Base-by-base conservation (phyloP, 2,888 invertebrate genomes). In the Netelia virgata region DNA sequence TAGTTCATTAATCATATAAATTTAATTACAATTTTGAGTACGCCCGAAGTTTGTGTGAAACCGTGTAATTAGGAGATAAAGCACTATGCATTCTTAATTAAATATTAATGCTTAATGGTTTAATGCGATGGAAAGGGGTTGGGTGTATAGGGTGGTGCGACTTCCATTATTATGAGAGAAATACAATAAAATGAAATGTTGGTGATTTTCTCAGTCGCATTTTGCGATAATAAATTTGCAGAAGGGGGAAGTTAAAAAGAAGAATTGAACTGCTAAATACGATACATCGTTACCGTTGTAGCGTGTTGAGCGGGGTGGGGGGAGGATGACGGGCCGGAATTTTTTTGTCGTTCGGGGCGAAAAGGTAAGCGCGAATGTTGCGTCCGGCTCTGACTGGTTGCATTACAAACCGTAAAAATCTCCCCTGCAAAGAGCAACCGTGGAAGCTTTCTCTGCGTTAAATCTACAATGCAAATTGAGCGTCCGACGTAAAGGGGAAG, bases 391-490 rank as follows among this genome's bases (percentile, higher is more conserved):
- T 74, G 64, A 23, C 68, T 64, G 64, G 83, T 87, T 88, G 84
- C 85, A 84, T 89, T 87, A 87, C 83, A 83, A 64, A 82, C 87
- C 87, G 87, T 88, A 88, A 89, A 89, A 88, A 88, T 89, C 74
- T 63, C 87, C 82, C 82, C 82, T 82, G 83, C 86, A 87, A 88
- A 89, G 89, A 89, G 87, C 87, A 86, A 88, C 87, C 84, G 85
- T 68, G 88, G 86, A 85, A 87, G 87, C 87, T 88, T 88, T 88
- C 88, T 87, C 88, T 87, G 88, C 88, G 88, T 89, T 88, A 88
- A 90, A 91, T 91, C 88, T 91, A 89, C 91, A 91, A 91, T 91
- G 91, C 91, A 91, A 91, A 91, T 91, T 86, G 88, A 85, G 83
- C 81, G 76, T 84, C 81, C 82, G 77, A 70, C 18, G 83, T 5